Evolutionary conservation across 2,797 vertebrate genomes (phyloP).

Genomic region (Cirrhinus mrigala): DNA sequence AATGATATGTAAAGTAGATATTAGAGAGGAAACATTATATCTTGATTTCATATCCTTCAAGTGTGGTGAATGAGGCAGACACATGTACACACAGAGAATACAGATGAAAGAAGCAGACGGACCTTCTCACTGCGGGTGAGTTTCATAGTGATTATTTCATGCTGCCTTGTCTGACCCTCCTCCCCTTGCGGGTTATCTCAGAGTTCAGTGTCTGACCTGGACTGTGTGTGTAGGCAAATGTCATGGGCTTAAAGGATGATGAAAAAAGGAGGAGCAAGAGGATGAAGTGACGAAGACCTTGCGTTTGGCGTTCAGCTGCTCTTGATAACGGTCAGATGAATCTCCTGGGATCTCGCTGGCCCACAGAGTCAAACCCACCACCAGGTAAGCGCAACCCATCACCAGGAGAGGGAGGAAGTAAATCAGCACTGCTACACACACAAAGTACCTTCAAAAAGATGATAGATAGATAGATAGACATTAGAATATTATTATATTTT

Average conservation of each 20-base stretch:
- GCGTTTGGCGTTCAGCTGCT: slow-evolving; percentile 93
- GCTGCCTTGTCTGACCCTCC: slow-evolving; percentile 33
- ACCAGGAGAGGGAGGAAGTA: slow-evolving; percentile 94
- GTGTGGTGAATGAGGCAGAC: slow-evolving; percentile 9
- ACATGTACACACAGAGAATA: slow-evolving; percentile 3
- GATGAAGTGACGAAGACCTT: slow-evolving; percentile 79
- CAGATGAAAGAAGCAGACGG: background rate
- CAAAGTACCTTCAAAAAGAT: slow-evolving; percentile 84
- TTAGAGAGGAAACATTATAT: background rate
- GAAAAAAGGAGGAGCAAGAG: slow-evolving; percentile 4
- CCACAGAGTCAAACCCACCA: slow-evolving; percentile 94
- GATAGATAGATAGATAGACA: background rate
- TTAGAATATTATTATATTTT: background rate
- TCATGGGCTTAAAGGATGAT: slow-evolving; percentile 22
- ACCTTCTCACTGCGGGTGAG: slow-evolving; percentile 4
- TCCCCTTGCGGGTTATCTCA: slow-evolving; percentile 21
- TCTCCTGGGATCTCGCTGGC: slow-evolving; percentile 95
- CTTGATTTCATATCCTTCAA: background rate
- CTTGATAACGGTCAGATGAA: slow-evolving; percentile 93
- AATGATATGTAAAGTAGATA: background rate
- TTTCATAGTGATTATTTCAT: slow-evolving; percentile 45
- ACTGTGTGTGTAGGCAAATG: slow-evolving; percentile 37
- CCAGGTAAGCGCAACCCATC: slow-evolving; percentile 93
- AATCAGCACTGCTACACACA: slow-evolving; percentile 89
- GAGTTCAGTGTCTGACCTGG: slow-evolving; percentile 18